Percentiles rank a stretch among this genome's conserved stretches.
Evolutionary conservation across 2,888 invertebrate genomes (phyloP).

Genomic region (Ptychoptera albimana): DNA sequence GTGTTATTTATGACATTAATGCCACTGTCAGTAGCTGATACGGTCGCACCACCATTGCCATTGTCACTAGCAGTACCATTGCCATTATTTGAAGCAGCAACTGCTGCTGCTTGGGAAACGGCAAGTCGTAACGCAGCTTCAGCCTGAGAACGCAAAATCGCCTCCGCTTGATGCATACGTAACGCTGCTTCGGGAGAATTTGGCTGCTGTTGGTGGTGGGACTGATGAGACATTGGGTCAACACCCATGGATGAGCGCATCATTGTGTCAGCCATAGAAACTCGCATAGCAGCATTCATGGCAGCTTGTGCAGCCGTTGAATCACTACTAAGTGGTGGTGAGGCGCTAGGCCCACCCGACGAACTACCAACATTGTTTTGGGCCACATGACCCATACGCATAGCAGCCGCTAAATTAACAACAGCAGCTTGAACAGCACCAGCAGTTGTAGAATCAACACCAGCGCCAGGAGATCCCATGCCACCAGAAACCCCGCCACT

Average conservation of each 20-base stretch:
- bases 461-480: slow-evolving; percentile 23
- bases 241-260: slow-evolving; percentile 33
- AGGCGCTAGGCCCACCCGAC: slow-evolving; percentile 15
- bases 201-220: slow-evolving; percentile 18
- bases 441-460: slow-evolving; percentile 33
- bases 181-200: slow-evolving; percentile 33
- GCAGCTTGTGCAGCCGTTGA: slow-evolving; percentile 36
- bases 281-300: slow-evolving; percentile 43
- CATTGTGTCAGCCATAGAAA: slow-evolving; percentile 37
- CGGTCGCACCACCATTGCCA: no score
- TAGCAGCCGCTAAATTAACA: slow-evolving; percentile 60
- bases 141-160: slow-evolving; percentile 66
- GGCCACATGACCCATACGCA: slow-evolving; percentile 38
- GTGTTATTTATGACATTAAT: slow-evolving; percentile 8
- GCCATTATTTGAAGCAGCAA: slow-evolving; percentile 26
- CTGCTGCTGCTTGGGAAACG: slow-evolving; percentile 53
- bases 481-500: slow-evolving; percentile 39
- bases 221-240: slow-evolving; percentile 28
- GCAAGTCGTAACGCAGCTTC: slow-evolving; percentile 71
- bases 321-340: slow-evolving; percentile 31
- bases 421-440: slow-evolving; percentile 56
- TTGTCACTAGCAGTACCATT: not conserved
- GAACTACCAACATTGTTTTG: slow-evolving; percentile 1
- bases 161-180: slow-evolving; percentile 67
- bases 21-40: not conserved